Conservation (phyloP, 2,113 vertebrate species). For the Paracanthobrama guichenoti region DNA sequence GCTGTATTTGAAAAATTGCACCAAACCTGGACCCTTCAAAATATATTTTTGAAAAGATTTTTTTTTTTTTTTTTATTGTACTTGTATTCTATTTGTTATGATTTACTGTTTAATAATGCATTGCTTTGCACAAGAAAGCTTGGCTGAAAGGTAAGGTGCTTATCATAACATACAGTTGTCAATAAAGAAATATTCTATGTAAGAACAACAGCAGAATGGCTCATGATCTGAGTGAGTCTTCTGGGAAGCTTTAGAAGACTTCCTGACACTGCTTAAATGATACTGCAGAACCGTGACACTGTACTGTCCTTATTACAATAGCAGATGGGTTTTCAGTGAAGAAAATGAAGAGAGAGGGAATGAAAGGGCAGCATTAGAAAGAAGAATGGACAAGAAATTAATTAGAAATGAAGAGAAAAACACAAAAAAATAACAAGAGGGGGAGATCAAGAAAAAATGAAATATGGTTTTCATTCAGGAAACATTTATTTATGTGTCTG, state of each 20-base stretch:
- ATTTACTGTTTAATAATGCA: constrained; percentile 61
- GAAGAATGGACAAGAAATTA: background rate
- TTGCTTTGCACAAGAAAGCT: constrained; percentile 65
- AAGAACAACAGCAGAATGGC: constrained; percentile 40
- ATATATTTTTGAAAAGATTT: constrained; percentile 43
- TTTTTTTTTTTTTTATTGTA: constrained; percentile 22
- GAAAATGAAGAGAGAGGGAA: background rate
- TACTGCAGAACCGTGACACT: constrained; percentile 7
- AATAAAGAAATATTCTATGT: constrained; percentile 69
- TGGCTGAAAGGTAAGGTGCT: constrained; percentile 56
- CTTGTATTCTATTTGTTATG: constrained; percentile 62
- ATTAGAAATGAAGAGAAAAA: background rate
- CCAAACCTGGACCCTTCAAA: constrained; percentile 34
- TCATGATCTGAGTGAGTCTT: constrained; percentile 33
- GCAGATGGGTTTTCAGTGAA: constrained; percentile 14
- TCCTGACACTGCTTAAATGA: constrained; percentile 10
- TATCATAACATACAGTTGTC: constrained; percentile 63
- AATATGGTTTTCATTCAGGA: constrained; percentile 29
- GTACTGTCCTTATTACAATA: constrained; percentile 18
- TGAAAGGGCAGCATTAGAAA: background rate
- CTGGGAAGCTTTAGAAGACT: background rate
- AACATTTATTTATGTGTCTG: constrained; percentile 26
- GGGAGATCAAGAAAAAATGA: constrained; percentile 9
- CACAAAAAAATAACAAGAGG: background rate
- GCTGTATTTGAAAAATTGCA: constrained; percentile 22